Evolutionary conservation across 1,140 invertebrate genomes (phyloP).

Genomic region (Thalassaphorura encarpata): DNA sequence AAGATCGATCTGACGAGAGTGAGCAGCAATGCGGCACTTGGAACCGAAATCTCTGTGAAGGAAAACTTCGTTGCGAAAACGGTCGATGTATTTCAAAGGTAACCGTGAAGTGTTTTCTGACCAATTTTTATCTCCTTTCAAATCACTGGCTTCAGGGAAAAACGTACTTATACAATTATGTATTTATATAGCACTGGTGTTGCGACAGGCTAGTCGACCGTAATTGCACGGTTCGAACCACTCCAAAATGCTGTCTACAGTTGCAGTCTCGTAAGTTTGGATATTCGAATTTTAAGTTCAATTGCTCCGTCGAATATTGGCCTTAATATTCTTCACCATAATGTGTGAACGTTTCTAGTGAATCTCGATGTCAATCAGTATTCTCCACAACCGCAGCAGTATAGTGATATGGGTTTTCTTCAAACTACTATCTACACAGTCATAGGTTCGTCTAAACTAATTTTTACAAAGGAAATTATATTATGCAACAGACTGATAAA

Average conservation of each 20-base stretch:
- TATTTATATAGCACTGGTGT: slow-evolving; percentile 41
- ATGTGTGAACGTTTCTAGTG: too few relatives aligned
- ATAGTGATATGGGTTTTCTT: slow-evolving; percentile 39
- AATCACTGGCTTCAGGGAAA: too few relatives aligned
- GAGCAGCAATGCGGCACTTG: slow-evolving; percentile 38
- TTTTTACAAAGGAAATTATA: background rate
- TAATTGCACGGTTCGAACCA: slow-evolving; percentile 40
- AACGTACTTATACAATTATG: too few relatives aligned
- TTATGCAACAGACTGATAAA: background rate
- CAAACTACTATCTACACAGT: slow-evolving; percentile 42
- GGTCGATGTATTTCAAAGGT: slow-evolving; percentile 45
- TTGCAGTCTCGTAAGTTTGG: slow-evolving; percentile 13
- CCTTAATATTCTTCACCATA: slow-evolving; percentile 7
- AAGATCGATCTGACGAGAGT: slow-evolving; percentile 69
- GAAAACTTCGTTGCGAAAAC: slow-evolving; percentile 41
- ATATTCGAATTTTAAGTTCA: background rate
- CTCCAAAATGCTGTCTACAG: slow-evolving; percentile 34
- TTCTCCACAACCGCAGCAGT: slow-evolving; percentile 34
- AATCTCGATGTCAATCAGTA: slow-evolving; percentile 30
- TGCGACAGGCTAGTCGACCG: slow-evolving; percentile 41
- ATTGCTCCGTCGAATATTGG: slow-evolving; percentile 6
- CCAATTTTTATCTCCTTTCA: too few relatives aligned
- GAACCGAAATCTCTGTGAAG: slow-evolving; percentile 40
- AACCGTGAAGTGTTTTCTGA: too few relatives aligned
- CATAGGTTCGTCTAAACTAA: slow-evolving; percentile 35